Conservation (phyloP, 2,113 vertebrate species). For the Pachycephala philippinensis region DNA sequence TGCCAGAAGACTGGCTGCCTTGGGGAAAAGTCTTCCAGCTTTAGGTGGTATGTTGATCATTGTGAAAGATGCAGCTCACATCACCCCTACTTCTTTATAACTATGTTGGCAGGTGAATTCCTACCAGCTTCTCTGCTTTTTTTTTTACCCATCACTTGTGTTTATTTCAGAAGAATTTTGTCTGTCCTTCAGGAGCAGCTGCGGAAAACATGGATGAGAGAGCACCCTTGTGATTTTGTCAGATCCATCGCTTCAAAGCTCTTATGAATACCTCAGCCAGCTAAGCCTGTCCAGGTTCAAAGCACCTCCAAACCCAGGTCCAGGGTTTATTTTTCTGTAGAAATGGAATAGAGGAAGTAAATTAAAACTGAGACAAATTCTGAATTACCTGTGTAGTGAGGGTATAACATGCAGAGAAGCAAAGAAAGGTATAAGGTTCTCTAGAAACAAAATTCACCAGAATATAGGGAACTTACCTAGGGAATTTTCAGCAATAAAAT, state of each 20-base stretch:
- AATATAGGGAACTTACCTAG: background rate
- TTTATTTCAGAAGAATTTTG: background rate
- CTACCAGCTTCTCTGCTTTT: background rate
- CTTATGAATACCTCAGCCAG: background rate
- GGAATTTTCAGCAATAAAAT: background rate
- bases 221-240: background rate
- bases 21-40: background rate
- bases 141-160: background rate
- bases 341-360: background rate
- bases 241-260: background rate
- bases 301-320: background rate
- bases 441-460: background rate
- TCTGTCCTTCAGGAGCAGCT: background rate
- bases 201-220: background rate
- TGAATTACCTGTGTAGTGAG: background rate
- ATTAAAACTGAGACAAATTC: background rate
- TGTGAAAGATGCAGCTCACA: background rate
- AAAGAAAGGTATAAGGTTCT: background rate
- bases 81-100: background rate
- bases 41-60: background rate
- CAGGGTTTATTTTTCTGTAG: background rate
- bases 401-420: background rate
- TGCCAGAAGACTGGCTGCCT: background rate
- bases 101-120: background rate
- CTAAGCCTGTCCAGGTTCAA: background rate